A percentile compares a stretch with the other conserved stretches of the same genome.
phyloP scores from a whole-genome alignment of 2,797 vertebrate species.

The Hapalemur alaotrensis region DNA sequence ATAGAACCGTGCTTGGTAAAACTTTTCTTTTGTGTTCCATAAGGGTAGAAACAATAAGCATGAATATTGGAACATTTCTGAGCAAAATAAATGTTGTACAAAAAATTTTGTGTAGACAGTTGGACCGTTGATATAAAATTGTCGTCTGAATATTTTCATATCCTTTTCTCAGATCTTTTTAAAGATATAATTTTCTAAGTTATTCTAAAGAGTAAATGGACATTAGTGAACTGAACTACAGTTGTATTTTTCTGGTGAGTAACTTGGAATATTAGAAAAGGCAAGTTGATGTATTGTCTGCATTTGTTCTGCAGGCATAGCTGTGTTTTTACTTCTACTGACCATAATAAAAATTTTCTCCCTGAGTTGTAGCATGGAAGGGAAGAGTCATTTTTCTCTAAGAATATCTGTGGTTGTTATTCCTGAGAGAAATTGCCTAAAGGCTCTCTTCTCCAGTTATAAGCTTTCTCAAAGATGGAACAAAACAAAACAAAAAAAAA shows the following conservation, averaged over 20 bases:
- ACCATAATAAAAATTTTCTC: slow-evolving; percentile 26
- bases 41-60: neutral
- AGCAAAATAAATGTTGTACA: neutral
- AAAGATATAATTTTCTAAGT: neutral
- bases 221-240: neutral
- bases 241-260: neutral
- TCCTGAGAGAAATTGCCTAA: slow-evolving; percentile 53
- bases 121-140: neutral
- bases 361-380: slow-evolving; percentile 5
- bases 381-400: slow-evolving; percentile 44
- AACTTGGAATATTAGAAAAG: slow-evolving; percentile 7
- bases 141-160: neutral
- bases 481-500: neutral
- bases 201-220: neutral
- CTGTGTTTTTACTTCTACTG: neutral
- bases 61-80: neutral
- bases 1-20: neutral
- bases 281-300: neutral
- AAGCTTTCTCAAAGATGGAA: slow-evolving; percentile 60
- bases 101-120: neutral
- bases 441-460: slow-evolving; percentile 45
- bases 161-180: neutral
- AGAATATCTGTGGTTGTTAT: slow-evolving; percentile 44
- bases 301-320: neutral
- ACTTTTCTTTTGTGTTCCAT: neutral